These are phyloP conservation scores for Oreochromis spilurus DNA, from an alignment of 2,113 vertebrate genomes.

Conservation along the genomic window DNA sequence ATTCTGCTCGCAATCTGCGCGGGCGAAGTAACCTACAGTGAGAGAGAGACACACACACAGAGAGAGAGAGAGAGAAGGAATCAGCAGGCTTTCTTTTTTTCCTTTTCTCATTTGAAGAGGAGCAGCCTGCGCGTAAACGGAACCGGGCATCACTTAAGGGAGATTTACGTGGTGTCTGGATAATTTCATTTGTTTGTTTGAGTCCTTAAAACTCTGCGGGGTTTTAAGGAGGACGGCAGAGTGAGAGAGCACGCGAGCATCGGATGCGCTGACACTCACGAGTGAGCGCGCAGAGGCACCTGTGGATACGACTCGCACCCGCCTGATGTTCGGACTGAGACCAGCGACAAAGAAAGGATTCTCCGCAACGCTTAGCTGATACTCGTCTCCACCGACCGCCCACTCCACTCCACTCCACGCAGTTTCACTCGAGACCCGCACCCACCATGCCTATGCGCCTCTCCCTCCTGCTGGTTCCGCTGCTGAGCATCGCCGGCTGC, in stretches of 20 bases:
- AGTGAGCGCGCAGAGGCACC: constrained; percentile 39
- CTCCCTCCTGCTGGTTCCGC: constrained; percentile 73
- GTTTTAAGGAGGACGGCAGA: background rate
- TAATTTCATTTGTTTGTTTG: background rate
- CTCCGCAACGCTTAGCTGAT: background rate
- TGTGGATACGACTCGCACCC: constrained; percentile 46
- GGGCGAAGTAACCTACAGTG: constrained; percentile 71
- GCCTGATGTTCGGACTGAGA: constrained; percentile 34
- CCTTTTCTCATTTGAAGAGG: constrained; percentile 32
- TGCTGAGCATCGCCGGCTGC: constrained; percentile 70
- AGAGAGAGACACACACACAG: constrained; percentile 29
- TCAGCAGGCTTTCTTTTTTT: constrained; percentile 19
- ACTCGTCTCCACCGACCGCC: background rate
- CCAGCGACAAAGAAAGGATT: background rate
- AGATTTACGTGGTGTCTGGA: background rate
- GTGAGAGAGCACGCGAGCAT: background rate
- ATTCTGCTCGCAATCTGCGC: constrained; percentile 84
- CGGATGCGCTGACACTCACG: background rate
- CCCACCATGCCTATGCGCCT: constrained; percentile 72
- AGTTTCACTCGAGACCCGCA: background rate
- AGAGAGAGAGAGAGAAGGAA: background rate
- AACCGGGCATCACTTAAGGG: constrained; percentile 35
- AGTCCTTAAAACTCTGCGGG: background rate
- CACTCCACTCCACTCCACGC: background rate
- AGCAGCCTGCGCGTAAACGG: constrained; percentile 56